Conservation (phyloP, 1,140 invertebrate genomes). For the Drosophila funebris region DNA sequence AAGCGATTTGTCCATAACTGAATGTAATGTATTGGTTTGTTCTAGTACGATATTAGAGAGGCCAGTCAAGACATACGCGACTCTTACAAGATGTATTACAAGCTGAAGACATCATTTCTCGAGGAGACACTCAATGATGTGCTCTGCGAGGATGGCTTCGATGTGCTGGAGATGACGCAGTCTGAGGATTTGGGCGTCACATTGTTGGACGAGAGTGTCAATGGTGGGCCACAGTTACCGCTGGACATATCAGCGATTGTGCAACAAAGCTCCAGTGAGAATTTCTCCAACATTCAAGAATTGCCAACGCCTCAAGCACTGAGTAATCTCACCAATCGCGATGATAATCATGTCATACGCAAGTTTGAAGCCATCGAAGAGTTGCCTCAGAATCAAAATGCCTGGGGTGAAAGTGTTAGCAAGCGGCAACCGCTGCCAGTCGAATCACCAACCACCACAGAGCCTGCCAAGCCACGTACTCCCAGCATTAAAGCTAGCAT, state of each 20-base stretch:
- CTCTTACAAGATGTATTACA: conserved; percentile 92
- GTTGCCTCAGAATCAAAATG: conserved; percentile 81
- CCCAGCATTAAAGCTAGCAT: conserved; percentile 84
- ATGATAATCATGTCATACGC: conserved; percentile 64
- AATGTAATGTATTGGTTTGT: not conserved
- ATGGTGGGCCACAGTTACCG: conserved; percentile 62
- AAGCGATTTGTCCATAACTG: not conserved
- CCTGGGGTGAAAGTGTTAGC: conserved; percentile 87
- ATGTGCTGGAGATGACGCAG: conserved; percentile 82
- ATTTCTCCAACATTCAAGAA: conserved; percentile 44
- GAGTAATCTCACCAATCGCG: conserved; percentile 56
- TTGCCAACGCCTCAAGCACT: conserved; percentile 37
- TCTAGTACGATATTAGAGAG: conserved; percentile 90
- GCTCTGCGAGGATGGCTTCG: conserved; percentile 81
- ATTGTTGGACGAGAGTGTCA: conserved; percentile 45
- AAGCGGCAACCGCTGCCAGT: conserved; percentile 67
- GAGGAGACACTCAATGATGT: conserved; percentile 87
- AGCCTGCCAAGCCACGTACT: conserved; percentile 47
- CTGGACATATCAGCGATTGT: conserved; percentile 60
- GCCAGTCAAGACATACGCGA: conserved; percentile 88
- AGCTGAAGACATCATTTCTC: conserved; percentile 89
- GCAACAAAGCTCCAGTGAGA: conserved; percentile 27
- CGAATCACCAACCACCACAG: conserved; percentile 1
- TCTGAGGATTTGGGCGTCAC: conserved; percentile 59
- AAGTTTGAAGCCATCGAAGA: conserved; percentile 68